Conservation (phyloP, 2,888 invertebrate species). For the Tetragonula carbonaria region DNA sequence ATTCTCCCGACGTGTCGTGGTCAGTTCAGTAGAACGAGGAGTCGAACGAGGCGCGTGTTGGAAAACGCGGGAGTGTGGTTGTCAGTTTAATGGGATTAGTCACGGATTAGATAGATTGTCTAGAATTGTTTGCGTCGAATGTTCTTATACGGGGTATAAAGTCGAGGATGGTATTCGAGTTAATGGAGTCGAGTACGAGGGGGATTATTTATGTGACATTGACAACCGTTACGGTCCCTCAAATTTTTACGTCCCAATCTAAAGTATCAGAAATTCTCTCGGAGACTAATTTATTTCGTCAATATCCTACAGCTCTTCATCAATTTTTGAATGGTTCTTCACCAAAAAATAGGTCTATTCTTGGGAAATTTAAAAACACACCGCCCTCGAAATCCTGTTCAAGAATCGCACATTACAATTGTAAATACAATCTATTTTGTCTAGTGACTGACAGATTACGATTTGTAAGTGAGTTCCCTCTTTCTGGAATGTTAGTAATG, state of each 20-base stretch:
- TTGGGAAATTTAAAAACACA: background rate
- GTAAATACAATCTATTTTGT: no score
- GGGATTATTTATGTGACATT: background rate
- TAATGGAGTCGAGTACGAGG: background rate
- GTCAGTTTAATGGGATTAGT: constrained; percentile 11
- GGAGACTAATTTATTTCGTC: background rate
- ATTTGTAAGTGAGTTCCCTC: no score
- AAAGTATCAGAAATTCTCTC: background rate
- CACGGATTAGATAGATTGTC: background rate
- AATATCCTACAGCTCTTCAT: background rate
- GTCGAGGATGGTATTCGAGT: background rate
- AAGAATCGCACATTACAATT: no score
- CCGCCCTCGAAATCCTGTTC: no score
- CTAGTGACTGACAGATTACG: no score
- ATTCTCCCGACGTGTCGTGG: background rate
- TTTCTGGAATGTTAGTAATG: no score
- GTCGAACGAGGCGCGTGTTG: background rate
- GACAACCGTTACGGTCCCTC: background rate
- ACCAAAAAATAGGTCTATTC: background rate
- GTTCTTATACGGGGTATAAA: background rate
- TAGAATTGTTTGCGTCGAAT: background rate
- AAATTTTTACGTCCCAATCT: background rate
- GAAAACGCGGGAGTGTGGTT: background rate
- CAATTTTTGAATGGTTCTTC: background rate
- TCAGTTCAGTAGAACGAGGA: no score